Conservation (phyloP, 2,113 vertebrate genomes). For the Gnathonemus echidnorhynchus region DNA sequence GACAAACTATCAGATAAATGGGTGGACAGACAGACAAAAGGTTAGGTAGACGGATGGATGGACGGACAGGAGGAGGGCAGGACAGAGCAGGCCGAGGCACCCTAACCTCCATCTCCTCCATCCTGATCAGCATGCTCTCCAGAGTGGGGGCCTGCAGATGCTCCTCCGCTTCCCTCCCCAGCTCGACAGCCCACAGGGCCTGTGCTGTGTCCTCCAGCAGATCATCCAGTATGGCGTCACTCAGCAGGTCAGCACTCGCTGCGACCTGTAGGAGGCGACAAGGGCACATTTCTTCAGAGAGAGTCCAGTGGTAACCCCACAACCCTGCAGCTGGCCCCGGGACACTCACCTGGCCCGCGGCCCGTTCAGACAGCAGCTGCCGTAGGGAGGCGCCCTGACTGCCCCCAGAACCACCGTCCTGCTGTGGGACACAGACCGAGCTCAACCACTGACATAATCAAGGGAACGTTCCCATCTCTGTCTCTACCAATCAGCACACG, state of each 20-base stretch:
- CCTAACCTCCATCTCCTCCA: constrained; percentile 94
- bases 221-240: constrained; percentile 53
- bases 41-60: neutral
- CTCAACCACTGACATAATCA: neutral
- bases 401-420: constrained; percentile 34
- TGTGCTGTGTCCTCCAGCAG: constrained; percentile 55
- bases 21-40: neutral
- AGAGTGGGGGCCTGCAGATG: constrained; percentile 51
- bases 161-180: constrained; percentile 36
- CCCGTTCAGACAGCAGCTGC: constrained; percentile 40
- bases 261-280: constrained; percentile 42
- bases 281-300: neutral
- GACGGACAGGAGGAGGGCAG: neutral
- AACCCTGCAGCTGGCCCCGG: neutral
- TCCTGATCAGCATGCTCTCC: constrained; percentile 79
- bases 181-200: constrained; percentile 45
- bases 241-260: constrained; percentile 44
- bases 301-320: neutral
- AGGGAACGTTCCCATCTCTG: neutral
- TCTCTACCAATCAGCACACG: neutral
- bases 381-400: constrained; percentile 28
- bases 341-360: constrained; percentile 40
- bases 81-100: neutral
- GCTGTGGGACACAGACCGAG: constrained; percentile 37
- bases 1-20: neutral